Percentiles rank a stretch among this genome's conserved stretches.
Conservation (phyloP, 2,113 vertebrate genomes). For the Polypterus senegalus region DNA sequence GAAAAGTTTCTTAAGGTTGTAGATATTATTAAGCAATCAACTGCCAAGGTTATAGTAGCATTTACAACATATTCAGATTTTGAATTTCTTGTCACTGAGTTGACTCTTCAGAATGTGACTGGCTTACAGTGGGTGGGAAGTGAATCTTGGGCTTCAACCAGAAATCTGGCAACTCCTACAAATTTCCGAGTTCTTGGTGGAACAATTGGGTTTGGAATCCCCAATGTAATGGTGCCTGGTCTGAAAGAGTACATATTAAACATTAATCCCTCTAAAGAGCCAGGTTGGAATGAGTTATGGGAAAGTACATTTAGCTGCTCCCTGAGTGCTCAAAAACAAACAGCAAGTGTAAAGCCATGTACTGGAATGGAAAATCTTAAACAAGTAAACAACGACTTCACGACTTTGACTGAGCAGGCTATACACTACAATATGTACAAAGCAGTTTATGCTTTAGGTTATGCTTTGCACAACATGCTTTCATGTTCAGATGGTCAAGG, state of each 20-base stretch:
- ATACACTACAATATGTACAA: conserved; percentile 6
- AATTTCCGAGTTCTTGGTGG: not conserved
- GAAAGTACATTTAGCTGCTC: conserved; percentile 1
- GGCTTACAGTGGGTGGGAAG: conserved; percentile 5
- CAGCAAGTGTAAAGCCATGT: not conserved
- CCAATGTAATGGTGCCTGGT: not conserved
- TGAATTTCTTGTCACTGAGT: not conserved
- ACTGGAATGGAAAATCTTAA: not conserved
- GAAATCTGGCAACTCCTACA: not conserved
- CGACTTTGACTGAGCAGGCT: not conserved
- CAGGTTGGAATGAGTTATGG: conserved; percentile 6
- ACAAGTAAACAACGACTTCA: not conserved
- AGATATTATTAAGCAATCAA: not conserved
- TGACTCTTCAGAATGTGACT: not conserved
- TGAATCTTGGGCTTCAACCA: not conserved
- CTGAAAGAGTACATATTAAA: not conserved
- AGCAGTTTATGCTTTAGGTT: not conserved
- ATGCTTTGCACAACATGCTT: conserved; percentile 2
- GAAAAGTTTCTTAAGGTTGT: not conserved
- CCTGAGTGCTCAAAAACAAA: not conserved
- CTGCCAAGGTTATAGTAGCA: not conserved
- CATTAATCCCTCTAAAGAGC: not conserved
- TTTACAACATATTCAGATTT: not conserved
- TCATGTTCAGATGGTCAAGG: not conserved
- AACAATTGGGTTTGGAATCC: conserved; percentile 1